Evolutionary conservation across 2,113 vertebrate genomes (phyloP).

Genomic region (Willisornis vidua): DNA sequence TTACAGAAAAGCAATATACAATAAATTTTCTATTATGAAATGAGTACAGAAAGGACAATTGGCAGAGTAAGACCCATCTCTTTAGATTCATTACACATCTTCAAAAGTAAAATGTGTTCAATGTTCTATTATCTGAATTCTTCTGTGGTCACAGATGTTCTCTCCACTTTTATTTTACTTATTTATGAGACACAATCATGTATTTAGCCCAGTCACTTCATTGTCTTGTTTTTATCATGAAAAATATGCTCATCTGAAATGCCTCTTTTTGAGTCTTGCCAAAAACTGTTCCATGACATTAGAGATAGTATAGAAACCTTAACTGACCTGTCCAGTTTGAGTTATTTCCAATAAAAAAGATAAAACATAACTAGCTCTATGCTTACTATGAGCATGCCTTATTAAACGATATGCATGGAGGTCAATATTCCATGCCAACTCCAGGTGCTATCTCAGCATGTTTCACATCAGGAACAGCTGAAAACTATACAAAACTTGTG

Average conservation of each 20-base stretch:
- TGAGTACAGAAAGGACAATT: background rate
- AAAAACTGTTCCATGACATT: background rate
- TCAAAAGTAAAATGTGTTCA: background rate
- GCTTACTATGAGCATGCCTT: background rate
- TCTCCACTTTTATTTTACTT: background rate
- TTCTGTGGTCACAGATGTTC: conserved; percentile 28
- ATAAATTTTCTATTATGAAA: background rate
- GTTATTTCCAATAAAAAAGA: background rate
- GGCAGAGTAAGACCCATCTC: background rate
- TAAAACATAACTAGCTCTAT: background rate
- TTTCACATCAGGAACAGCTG: background rate
- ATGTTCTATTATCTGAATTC: conserved; percentile 10
- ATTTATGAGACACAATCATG: background rate
- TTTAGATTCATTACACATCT: background rate
- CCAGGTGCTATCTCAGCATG: background rate
- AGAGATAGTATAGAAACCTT: background rate
- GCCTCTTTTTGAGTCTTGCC: background rate
- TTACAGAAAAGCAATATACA: background rate
- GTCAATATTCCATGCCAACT: background rate
- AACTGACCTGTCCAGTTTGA: background rate
- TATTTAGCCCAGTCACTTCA: background rate
- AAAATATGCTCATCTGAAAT: background rate
- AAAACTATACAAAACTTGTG: background rate
- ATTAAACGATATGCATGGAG: background rate
- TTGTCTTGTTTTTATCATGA: background rate